Evolutionary conservation across 2,113 vertebrate species (phyloP), one percentile per base, ranked within the genome.

Genomic region (Tauraco erythrolophus): DNA sequence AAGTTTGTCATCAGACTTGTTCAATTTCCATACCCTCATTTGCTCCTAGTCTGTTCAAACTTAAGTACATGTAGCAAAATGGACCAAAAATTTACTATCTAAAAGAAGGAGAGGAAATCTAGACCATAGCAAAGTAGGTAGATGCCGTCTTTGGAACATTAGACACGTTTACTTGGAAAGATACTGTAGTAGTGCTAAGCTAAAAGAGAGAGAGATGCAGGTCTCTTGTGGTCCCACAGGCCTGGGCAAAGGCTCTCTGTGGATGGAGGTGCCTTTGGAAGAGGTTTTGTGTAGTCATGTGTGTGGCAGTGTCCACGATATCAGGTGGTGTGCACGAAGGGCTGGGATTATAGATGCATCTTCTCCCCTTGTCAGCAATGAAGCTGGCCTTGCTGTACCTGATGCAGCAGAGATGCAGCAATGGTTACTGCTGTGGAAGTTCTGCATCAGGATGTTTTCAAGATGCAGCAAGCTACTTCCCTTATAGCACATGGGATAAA

Each of bases 181-280:
- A 2, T 61, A 7, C 33, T 84, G 5, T 33, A 64, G 14, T n/a
- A 45, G 19, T 0, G 1, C 13, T 8, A 45, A n/a, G 28, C 2
- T 33, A 61, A 75, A 60, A 28, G 31, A 48, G 35, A 48, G 19
- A 8, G 43, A 30, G 11, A 21, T 33, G 78, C 21, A 39, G 5
- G 6, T 43, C 33, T 69, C 14, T 50, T 78, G n/a, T 51, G 28
- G 7, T 79, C 77, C 23, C 53, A n/a, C 19, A 27, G 0, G 2
- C 9, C 8, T 54, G 27, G 35, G 33, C 51, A 68, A 51, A 79
- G n/a, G 70, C 30, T 76, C 12, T 76, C 27, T 2, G 1, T 48
- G 48, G 16, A 1, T 27, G 23, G 19, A 5, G 22, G 5, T 24
- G 17, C 11, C 23, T 71, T 81, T 1, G 2, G 31, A 30, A 54